These are phyloP conservation scores for Neolamprologus cancellatus DNA, from an alignment of 2,113 vertebrate genomes.

Conservation along the genomic window DNA sequence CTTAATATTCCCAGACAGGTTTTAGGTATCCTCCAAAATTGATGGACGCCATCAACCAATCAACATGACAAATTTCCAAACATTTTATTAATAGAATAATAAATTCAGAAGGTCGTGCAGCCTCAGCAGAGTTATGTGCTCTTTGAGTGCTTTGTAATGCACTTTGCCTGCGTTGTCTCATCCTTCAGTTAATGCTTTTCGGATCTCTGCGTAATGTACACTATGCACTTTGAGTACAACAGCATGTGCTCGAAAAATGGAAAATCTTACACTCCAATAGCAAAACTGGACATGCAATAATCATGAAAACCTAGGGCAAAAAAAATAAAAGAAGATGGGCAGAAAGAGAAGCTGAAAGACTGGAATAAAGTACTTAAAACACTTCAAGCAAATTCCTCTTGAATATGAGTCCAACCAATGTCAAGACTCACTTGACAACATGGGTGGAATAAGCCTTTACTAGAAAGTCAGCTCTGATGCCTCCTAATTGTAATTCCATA, in stretches of 20 bases:
- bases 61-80: slow-evolving; percentile 22
- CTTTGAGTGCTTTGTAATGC: slow-evolving; percentile 16
- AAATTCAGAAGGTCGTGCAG: not conserved
- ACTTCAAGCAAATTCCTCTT: slow-evolving; percentile 25
- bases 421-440: slow-evolving; percentile 47
- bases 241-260: not conserved
- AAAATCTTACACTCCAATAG: not conserved
- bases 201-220: not conserved
- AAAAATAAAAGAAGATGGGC: not conserved
- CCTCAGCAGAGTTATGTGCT: not conserved
- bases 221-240: not conserved
- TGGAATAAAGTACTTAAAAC: not conserved
- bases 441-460: slow-evolving; percentile 21
- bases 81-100: slow-evolving; percentile 20
- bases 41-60: slow-evolving; percentile 2
- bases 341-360: not conserved
- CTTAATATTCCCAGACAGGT: not conserved
- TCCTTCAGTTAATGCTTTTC: not conserved
- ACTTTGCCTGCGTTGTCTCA: not conserved
- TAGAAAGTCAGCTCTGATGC: slow-evolving; percentile 30
- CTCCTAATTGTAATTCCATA: slow-evolving; percentile 60
- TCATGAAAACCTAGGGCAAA: not conserved
- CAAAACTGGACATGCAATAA: not conserved
- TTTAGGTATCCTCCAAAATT: not conserved
- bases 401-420: slow-evolving; percentile 27